A percentile compares a stretch with the other conserved stretches of the same genome.
These are phyloP conservation scores for Clarias pachynema DNA, from an alignment of 2,797 vertebrate species.

Conservation along the genomic window DNA sequence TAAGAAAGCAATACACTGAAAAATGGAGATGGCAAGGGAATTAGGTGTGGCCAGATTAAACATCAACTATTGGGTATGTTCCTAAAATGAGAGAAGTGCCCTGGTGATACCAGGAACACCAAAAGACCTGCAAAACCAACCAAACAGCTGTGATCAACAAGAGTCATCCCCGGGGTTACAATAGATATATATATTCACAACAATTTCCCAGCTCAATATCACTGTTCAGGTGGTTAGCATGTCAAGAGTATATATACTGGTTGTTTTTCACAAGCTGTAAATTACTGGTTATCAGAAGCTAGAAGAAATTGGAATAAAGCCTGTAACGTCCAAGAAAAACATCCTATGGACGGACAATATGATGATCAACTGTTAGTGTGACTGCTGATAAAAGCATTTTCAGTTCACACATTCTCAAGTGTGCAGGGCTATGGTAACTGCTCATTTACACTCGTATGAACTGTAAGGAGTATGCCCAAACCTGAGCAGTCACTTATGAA, in stretches of 20 bases:
- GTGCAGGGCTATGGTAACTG: not conserved
- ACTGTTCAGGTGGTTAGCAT: not conserved
- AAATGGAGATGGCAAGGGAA: no score
- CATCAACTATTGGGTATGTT: conserved; percentile 24
- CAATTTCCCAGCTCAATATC: not conserved
- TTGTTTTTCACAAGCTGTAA: not conserved
- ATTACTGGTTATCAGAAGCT: not conserved
- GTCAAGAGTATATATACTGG: not conserved
- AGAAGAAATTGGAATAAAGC: not conserved
- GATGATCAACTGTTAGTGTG: not conserved
- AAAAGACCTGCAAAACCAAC: not conserved
- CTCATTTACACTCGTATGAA: no score
- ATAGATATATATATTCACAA: not conserved
- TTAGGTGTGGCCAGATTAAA: conserved; percentile 45
- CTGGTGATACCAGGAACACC: not conserved
- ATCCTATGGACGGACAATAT: not conserved
- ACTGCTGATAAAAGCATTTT: not conserved
- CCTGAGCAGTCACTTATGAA: not conserved
- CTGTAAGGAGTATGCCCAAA: no score
- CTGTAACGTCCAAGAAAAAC: not conserved
- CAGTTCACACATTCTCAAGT: not conserved
- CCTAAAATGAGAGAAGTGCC: not conserved
- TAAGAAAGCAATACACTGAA: not conserved
- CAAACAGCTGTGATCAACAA: not conserved
- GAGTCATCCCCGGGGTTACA: not conserved